Evolutionary conservation across 2,113 vertebrate species (phyloP).

Genomic region (Glaucidium brasilianum): DNA sequence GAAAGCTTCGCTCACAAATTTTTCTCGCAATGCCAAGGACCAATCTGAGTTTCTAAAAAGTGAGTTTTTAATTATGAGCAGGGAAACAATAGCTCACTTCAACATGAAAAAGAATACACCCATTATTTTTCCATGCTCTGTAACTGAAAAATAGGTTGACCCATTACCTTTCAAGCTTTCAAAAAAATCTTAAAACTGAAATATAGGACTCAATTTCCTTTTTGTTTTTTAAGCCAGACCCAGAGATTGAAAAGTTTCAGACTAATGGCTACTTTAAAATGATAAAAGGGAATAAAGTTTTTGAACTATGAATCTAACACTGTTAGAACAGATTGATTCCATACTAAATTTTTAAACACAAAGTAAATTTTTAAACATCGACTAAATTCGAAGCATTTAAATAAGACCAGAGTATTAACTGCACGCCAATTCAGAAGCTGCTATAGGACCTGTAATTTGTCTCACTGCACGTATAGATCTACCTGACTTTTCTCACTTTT

Average conservation of each 20-base stretch:
- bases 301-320: slow-evolving; percentile 11
- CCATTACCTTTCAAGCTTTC: slow-evolving; percentile 13
- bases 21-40: neutral
- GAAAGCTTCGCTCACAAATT: neutral
- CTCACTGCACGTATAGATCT: neutral
- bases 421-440: neutral
- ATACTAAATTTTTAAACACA: slow-evolving; percentile 35
- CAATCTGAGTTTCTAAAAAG: neutral
- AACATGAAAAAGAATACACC: slow-evolving; percentile 18
- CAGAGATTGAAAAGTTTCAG: neutral
- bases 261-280: neutral
- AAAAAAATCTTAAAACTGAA: neutral
- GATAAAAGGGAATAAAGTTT: slow-evolving; percentile 6
- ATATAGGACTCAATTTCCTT: neutral
- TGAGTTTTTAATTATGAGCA: neutral
- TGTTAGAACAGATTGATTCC: slow-evolving; percentile 24
- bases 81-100: slow-evolving; percentile 44
- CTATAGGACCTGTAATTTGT: neutral
- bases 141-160: slow-evolving; percentile 11
- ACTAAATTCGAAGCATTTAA: slow-evolving; percentile 40
- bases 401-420: slow-evolving; percentile 7
- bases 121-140: slow-evolving; percentile 15
- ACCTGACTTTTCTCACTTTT: neutral
- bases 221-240: neutral
- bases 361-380: slow-evolving; percentile 30